Conservation (phyloP, 2,797 vertebrate genomes). For the Poecilia wingei region DNA sequence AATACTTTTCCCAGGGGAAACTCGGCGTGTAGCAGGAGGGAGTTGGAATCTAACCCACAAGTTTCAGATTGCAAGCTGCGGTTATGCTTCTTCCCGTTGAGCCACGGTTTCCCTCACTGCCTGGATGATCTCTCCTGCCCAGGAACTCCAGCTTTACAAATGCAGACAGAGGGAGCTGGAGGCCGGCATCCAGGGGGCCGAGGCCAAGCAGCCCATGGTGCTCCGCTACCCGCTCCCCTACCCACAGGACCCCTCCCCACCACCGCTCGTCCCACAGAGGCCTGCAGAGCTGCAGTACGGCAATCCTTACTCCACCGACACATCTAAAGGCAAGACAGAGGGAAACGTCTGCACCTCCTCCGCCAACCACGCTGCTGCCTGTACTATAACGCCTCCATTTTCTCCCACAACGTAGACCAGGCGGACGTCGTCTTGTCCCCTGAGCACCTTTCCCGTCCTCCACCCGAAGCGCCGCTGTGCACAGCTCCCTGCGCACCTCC, state of each 20-base stretch:
- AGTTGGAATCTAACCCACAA: not conserved
- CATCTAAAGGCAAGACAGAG: slow-evolving; percentile 78
- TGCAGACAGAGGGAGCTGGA: slow-evolving; percentile 80
- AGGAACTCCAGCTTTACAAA: slow-evolving; percentile 85
- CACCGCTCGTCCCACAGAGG: slow-evolving; percentile 83
- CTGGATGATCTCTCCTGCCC: slow-evolving; percentile 13
- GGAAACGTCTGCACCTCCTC: rapidly evolving
- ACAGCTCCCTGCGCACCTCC: slow-evolving; percentile 76
- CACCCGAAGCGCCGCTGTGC: slow-evolving; percentile 83
- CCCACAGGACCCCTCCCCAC: slow-evolving; percentile 84
- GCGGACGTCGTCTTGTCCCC: slow-evolving; percentile 88
- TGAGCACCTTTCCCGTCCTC: slow-evolving; percentile 87
- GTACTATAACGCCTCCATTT: not conserved
- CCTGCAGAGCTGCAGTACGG: slow-evolving; percentile 91
- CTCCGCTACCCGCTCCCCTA: slow-evolving; percentile 85
- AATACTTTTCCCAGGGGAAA: not conserved
- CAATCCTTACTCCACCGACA: slow-evolving; percentile 89
- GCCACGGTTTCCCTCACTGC: not conserved
- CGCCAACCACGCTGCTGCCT: not conserved
- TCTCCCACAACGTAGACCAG: slow-evolving; percentile 76
- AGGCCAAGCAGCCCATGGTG: slow-evolving; percentile 74
- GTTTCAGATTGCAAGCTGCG: not conserved
- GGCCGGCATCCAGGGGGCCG: slow-evolving; percentile 74
- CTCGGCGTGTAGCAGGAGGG: not conserved
- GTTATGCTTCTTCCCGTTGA: not conserved